These are phyloP conservation scores for Eupithecia centaureata DNA, from an alignment of 2,888 invertebrate species.

Conservation along the genomic window DNA sequence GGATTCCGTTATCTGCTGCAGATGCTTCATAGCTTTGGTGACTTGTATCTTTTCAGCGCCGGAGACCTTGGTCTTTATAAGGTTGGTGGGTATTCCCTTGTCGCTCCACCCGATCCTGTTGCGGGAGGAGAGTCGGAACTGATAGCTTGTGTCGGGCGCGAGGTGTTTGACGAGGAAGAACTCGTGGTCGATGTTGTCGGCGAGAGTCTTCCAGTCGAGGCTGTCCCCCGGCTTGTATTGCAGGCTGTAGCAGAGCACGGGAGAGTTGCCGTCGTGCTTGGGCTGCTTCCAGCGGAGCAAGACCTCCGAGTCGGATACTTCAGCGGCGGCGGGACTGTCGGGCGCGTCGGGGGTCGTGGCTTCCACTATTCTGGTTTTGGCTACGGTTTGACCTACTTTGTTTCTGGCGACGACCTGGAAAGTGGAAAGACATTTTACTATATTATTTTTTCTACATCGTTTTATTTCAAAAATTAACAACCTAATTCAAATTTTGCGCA, in stretches of 20 bases:
- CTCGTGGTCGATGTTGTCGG: conserved; percentile 96
- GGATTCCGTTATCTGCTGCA: conserved; percentile 93
- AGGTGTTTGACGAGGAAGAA: conserved; percentile 93
- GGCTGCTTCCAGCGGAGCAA: conserved; percentile 97
- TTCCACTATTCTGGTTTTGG: conserved; percentile 89
- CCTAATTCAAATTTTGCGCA: too few species aligned
- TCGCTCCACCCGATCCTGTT: conserved; percentile 98
- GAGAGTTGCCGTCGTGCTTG: conserved; percentile 94
- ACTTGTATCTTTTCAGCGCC: conserved; percentile 90
- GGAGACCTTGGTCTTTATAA: conserved; percentile 87
- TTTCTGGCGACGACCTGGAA: conserved; percentile 91
- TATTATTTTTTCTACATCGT: too few species aligned
- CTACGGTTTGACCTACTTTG: conserved; percentile 91
- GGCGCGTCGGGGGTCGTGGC: conserved; percentile 94
- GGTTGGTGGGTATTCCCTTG: conserved; percentile 91
- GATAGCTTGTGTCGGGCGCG: conserved; percentile 91
- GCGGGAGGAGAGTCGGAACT: conserved; percentile 93
- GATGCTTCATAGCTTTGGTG: conserved; percentile 91
- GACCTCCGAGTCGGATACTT: conserved; percentile 93
- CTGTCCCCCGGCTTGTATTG: conserved; percentile 91
- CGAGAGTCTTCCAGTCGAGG: conserved; percentile 93
- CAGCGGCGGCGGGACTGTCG: conserved; percentile 93
- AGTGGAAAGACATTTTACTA: neutral
- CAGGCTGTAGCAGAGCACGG: conserved; percentile 94
- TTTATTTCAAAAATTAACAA: too few species aligned